These are phyloP conservation scores for Lasioglossum baleicum DNA, from an alignment of 1,140 invertebrate species.

Conservation along the genomic window DNA sequence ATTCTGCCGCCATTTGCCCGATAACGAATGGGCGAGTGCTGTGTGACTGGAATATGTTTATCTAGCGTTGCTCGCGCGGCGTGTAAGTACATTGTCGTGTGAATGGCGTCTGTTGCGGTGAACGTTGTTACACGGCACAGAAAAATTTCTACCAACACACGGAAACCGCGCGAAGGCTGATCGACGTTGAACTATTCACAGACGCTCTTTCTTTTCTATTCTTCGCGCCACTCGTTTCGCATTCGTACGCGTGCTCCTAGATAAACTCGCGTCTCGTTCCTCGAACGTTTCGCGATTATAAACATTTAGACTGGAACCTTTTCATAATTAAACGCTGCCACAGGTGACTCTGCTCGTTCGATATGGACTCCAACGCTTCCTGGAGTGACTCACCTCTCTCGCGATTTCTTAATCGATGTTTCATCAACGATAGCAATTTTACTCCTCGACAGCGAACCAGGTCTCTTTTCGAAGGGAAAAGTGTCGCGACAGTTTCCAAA, in stretches of 20 bases:
- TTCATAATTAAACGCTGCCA: no score
- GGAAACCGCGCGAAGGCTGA: neutral
- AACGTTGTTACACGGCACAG: neutral
- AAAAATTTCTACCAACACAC: neutral
- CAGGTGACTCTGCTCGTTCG: no score
- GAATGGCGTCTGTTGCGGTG: neutral
- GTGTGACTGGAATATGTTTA: neutral
- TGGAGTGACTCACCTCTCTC: no score
- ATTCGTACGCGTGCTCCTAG: neutral
- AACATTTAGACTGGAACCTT: no score
- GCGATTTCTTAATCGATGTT: no score
- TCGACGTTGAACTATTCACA: neutral
- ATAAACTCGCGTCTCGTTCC: neutral
- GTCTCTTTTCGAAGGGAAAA: no score
- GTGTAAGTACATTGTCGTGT: slow-evolving; percentile 1
- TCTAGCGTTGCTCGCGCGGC: neutral
- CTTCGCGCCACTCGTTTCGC: neutral
- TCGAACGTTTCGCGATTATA: neutral
- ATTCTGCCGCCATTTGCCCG: neutral
- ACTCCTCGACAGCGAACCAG: no score
- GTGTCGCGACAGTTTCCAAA: neutral
- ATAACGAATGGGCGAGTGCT: neutral
- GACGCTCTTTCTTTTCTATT: neutral
- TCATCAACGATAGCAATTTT: no score
- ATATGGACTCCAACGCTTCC: no score